These are phyloP conservation scores for Cherax quadricarinatus DNA, from an alignment of 1,140 invertebrate species.

Conservation along the genomic window DNA sequence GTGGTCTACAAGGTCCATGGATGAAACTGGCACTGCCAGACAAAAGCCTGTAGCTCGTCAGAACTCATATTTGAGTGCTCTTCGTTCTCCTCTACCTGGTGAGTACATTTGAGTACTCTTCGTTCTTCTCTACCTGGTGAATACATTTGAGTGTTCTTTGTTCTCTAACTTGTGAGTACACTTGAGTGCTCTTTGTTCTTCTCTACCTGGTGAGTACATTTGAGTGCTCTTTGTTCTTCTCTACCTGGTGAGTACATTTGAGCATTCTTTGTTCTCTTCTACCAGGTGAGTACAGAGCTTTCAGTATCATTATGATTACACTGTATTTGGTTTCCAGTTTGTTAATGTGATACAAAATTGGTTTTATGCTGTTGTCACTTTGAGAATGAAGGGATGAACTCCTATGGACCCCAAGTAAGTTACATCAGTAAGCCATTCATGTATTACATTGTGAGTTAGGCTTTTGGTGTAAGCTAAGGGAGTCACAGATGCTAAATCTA, in stretches of 20 bases:
- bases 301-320: no score
- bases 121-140: slow-evolving; percentile 48
- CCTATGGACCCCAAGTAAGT: no score
- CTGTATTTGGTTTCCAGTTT: no score
- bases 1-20: slow-evolving; percentile 63
- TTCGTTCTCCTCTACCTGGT: slow-evolving; percentile 48
- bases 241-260: not conserved
- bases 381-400: no score
- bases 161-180: slow-evolving; percentile 41
- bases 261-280: slow-evolving; percentile 38
- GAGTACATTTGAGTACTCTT: slow-evolving; percentile 30
- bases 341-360: no score
- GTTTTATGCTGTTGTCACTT: no score
- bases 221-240: no score
- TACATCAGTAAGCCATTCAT: no score
- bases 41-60: slow-evolving; percentile 46
- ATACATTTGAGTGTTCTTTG: not conserved
- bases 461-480: no score
- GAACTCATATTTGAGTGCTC: slow-evolving; percentile 57
- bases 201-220: slow-evolving; percentile 51
- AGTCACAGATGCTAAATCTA: no score
- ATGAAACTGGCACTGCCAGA: slow-evolving; percentile 33
- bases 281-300: no score
- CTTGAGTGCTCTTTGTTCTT: slow-evolving; percentile 48
- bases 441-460: no score